These are phyloP conservation scores for Bicyclus anynana DNA, from an alignment of 1,140 invertebrate genomes.

Conservation along the genomic window DNA sequence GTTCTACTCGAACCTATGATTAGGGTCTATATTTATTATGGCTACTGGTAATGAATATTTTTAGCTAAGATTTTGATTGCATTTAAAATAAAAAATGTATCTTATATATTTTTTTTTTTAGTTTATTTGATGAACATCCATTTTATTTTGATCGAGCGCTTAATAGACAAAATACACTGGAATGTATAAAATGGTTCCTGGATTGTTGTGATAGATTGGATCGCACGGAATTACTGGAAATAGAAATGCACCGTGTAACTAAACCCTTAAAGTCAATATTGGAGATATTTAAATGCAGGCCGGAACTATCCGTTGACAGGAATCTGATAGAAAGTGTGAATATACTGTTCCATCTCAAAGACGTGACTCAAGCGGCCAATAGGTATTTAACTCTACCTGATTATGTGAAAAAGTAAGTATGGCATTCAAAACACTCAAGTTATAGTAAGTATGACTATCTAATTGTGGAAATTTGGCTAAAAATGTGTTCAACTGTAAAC, in stretches of 20 bases:
- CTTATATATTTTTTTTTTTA: slow-evolving; percentile 35
- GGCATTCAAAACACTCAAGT: too few species aligned
- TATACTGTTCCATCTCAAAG: slow-evolving; percentile 79
- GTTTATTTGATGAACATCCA: slow-evolving; percentile 72
- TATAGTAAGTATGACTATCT: too few species aligned
- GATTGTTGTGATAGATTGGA: slow-evolving; percentile 73
- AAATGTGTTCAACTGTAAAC: too few species aligned
- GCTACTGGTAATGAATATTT: slow-evolving; percentile 84
- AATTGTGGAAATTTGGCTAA: too few species aligned
- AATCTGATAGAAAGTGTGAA: slow-evolving; percentile 77
- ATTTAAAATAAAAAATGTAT: not conserved
- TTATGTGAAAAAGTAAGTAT: slow-evolving; percentile 46
- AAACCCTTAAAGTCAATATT: slow-evolving; percentile 21
- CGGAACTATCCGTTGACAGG: slow-evolving; percentile 39
- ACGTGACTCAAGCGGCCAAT: slow-evolving; percentile 70
- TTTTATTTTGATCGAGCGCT: slow-evolving; percentile 79
- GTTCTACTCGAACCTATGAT: slow-evolving; percentile 83
- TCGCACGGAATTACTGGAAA: slow-evolving; percentile 18
- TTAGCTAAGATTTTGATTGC: too few species aligned
- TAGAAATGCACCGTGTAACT: slow-evolving; percentile 17
- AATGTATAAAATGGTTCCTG: slow-evolving; percentile 79
- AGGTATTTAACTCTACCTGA: slow-evolving; percentile 65
- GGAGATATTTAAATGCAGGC: slow-evolving; percentile 26
- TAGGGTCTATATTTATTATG: slow-evolving; percentile 83
- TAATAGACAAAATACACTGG: slow-evolving; percentile 79